Conservation (phyloP, 2,888 invertebrate species). For the Dilophus febrilis region DNA sequence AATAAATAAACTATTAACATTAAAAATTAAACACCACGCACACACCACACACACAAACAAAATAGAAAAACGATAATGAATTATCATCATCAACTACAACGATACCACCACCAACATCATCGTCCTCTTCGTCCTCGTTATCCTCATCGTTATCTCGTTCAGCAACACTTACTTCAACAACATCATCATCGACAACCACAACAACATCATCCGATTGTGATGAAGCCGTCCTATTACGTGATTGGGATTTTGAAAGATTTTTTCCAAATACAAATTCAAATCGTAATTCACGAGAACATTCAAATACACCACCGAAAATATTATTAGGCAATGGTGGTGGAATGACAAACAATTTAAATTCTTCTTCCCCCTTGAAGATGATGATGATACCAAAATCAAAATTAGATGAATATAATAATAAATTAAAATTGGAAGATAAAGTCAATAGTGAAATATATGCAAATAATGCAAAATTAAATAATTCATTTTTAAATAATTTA, state of each 20-base stretch:
- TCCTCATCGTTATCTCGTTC: constrained; percentile 16
- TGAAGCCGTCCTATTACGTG: constrained; percentile 63
- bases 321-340: constrained; percentile 25
- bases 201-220: constrained; percentile 39
- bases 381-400: neutral
- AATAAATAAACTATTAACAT: no score
- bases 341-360: constrained; percentile 28
- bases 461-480: constrained; percentile 10
- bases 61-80: constrained; percentile 4
- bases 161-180: constrained; percentile 8
- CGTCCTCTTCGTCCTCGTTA: constrained; percentile 9
- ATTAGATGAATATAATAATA: constrained; percentile 13
- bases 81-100: constrained; percentile 12
- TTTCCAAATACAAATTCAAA: constrained; percentile 42
- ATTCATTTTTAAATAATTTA: constrained; percentile 14
- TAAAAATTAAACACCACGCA: no score
- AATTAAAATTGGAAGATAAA: constrained; percentile 12
- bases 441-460: constrained; percentile 12
- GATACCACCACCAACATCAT: constrained; percentile 7
- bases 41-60: neutral
- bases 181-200: constrained; percentile 10
- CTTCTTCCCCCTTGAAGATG: neutral
- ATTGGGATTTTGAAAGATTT: constrained; percentile 77
- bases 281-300: constrained; percentile 29
- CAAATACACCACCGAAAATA: constrained; percentile 32